These are phyloP conservation scores for zebrafish (Danio rerio) DNA, from an alignment of 2,113 vertebrate genomes.

Conservation along the genomic window DNA sequence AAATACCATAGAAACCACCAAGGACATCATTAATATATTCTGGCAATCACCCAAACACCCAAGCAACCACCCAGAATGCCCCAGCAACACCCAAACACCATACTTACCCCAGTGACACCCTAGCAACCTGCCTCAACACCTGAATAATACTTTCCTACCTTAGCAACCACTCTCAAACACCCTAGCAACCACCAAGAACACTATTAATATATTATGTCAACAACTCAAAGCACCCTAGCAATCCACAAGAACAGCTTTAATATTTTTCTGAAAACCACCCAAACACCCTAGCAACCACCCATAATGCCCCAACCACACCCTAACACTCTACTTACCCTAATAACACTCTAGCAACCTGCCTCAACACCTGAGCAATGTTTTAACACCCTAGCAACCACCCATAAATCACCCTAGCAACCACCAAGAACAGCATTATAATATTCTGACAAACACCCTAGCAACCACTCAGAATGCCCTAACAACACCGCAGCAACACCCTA, in stretches of 20 bases:
- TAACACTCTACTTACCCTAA: neutral
- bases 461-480: neutral
- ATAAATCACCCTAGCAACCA: neutral
- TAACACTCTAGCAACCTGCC: neutral
- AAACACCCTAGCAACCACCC: neutral
- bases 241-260: neutral
- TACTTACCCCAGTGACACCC: neutral
- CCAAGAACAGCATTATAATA: no score
- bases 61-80: neutral
- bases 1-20: no score
- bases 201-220: neutral
- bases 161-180: neutral
- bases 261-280: no score
- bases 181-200: neutral
- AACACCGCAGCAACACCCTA: neutral
- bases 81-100: neutral
- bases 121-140: neutral
- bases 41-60: neutral
- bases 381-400: no score
- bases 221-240: neutral
- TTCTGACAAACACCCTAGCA: no score
- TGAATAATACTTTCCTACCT: no score
- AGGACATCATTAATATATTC: no score
- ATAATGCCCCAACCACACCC: neutral
- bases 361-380: neutral